phyloP scores from a whole-genome alignment of 2,797 vertebrate genomes.

The Hypotaenidia philippensis region DNA sequence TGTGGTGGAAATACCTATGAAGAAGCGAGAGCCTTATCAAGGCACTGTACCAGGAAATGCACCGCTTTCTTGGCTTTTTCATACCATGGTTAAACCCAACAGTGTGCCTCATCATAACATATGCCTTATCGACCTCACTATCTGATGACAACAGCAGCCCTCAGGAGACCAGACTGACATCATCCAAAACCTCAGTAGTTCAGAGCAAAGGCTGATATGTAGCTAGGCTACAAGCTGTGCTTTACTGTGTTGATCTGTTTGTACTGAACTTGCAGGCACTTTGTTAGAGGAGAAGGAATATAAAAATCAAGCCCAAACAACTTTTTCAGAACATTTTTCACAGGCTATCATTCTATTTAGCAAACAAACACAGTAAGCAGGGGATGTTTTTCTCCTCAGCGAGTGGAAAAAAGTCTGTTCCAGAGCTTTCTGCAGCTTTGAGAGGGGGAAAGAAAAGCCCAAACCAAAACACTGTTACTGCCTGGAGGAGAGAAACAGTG shows the following conservation, averaged over 20 bases:
- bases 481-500: not conserved
- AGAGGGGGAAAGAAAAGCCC: not conserved
- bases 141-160: constrained; percentile 72
- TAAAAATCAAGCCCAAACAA: not conserved
- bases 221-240: constrained; percentile 25
- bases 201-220: constrained; percentile 19
- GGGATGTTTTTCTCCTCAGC: not conserved
- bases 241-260: not conserved
- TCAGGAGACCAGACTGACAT: constrained; percentile 60
- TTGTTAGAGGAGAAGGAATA: not conserved
- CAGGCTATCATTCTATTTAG: not conserved
- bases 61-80: not conserved
- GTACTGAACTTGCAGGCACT: not conserved
- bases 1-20: constrained; percentile 50
- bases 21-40: constrained; percentile 17
- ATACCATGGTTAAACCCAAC: constrained; percentile 41
- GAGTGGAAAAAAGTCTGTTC: not conserved
- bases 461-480: not conserved
- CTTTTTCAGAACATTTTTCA: not conserved
- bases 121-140: constrained; percentile 52
- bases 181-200: constrained; percentile 59
- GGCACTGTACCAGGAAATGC: constrained; percentile 57
- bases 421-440: not conserved
- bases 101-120: constrained; percentile 43
- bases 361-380: not conserved